phyloP scores from a whole-genome alignment of 92 coral and sea anemone species.

The Porites cylindrica region DNA sequence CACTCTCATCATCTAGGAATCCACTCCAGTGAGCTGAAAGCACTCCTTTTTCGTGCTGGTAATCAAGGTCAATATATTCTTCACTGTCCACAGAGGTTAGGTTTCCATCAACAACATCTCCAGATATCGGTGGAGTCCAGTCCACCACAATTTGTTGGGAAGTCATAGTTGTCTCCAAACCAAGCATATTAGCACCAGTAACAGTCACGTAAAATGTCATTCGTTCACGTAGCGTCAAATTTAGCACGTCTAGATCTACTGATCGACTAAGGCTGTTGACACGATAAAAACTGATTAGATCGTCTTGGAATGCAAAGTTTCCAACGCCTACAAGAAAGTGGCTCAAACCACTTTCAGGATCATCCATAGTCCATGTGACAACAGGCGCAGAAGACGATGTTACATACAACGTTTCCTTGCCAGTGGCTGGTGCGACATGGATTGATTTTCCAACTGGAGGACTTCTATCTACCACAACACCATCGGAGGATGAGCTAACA shows the following conservation, averaged over 20 bases:
- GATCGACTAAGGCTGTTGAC: conserved; percentile 73
- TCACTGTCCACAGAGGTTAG: conserved; percentile 34
- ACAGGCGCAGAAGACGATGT: conserved; percentile 81
- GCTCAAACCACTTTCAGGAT: conserved; percentile 87
- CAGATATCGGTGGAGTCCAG: conserved; percentile 89
- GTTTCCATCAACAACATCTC: conserved; percentile 89
- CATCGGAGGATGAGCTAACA: conserved; percentile 86
- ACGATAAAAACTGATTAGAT: conserved; percentile 66
- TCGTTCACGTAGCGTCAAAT: conserved; percentile 82
- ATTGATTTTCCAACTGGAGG: conserved; percentile 74
- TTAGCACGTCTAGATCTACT: conserved; percentile 72
- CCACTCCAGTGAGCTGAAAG: conserved; percentile 89
- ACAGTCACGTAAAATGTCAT: conserved; percentile 82
- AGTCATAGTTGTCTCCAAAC: conserved; percentile 81
- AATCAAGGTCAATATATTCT: conserved; percentile 68
- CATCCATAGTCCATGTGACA: conserved; percentile 90
- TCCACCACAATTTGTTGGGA: conserved; percentile 94
- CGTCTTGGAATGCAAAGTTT: conserved; percentile 78
- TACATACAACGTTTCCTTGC: conserved; percentile 74
- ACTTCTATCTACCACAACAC: conserved; percentile 93
- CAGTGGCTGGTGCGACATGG: conserved; percentile 72
- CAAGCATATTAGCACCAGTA: conserved; percentile 85
- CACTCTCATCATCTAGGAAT: conserved; percentile 87
- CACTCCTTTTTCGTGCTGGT: conserved; percentile 57
- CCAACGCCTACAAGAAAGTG: conserved; percentile 84